phyloP scores from a whole-genome alignment of 2,113 vertebrate species.

The Scalopus aquaticus region DNA sequence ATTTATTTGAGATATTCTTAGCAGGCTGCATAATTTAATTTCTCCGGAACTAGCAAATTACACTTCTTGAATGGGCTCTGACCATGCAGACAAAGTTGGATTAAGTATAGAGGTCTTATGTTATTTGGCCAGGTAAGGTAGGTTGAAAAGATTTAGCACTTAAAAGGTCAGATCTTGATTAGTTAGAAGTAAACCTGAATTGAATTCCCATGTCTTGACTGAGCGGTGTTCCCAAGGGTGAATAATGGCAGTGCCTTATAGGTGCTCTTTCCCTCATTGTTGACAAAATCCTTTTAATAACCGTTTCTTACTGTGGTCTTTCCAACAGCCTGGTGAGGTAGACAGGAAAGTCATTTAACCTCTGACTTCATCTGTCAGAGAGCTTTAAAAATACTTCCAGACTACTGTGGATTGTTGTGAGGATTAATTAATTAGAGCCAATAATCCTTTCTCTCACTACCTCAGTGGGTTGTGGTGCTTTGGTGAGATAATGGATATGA shows the following conservation, averaged over 20 bases:
- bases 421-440: constrained; percentile 49
- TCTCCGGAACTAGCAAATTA: neutral
- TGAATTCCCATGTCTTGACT: neutral
- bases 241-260: neutral
- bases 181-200: neutral
- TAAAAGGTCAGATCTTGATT: constrained; percentile 39
- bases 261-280: neutral
- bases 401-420: neutral
- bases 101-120: neutral
- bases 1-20: constrained; percentile 4
- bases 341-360: constrained; percentile 48
- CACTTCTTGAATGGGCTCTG: neutral
- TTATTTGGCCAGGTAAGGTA: neutral
- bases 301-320: neutral
- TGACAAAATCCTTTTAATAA: neutral
- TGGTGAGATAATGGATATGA: constrained; percentile 31
- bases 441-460: constrained; percentile 22
- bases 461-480: neutral
- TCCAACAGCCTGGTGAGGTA: neutral
- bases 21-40: neutral
- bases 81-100: neutral
- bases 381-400: constrained; percentile 44
- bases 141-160: constrained; percentile 4
- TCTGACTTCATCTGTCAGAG: constrained; percentile 39
- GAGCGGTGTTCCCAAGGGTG: neutral